A percentile compares a stretch with the other conserved stretches of the same genome.
Conservation (phyloP, 1,140 invertebrate species). For the Diplogasteroides magnus region DNA sequence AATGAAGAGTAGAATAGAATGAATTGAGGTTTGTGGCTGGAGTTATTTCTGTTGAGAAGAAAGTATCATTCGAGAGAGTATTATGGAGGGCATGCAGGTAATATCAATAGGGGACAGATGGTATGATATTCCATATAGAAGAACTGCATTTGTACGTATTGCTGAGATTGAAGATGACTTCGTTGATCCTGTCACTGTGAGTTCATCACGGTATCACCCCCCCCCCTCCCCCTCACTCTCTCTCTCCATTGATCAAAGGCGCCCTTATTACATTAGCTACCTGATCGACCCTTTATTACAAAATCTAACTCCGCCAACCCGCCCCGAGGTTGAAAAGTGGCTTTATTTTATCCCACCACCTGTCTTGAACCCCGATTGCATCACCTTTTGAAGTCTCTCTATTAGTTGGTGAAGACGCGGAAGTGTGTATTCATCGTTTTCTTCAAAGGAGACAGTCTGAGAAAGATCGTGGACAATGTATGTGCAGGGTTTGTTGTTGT, state of each 20-base stretch:
- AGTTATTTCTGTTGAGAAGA: constrained; percentile 70
- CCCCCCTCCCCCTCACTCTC: background rate
- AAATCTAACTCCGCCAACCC: constrained; percentile 3
- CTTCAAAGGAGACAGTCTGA: constrained; percentile 97
- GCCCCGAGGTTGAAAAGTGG: constrained; percentile 9
- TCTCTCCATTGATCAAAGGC: background rate
- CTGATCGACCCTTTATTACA: background rate
- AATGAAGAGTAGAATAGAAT: background rate
- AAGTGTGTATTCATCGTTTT: constrained; percentile 97
- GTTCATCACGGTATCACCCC: constrained; percentile 36
- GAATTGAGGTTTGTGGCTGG: constrained; percentile 60
- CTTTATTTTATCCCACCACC: no score
- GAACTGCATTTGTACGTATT: constrained; percentile 78
- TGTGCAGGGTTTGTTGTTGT: constrained; percentile 72
- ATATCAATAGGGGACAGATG: no score
- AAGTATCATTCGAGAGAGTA: constrained; percentile 94
- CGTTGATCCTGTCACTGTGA: constrained; percentile 89
- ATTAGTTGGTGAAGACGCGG: constrained; percentile 80
- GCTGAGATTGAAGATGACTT: constrained; percentile 67
- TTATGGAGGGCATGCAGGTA: constrained; percentile 96
- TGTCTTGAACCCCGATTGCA: no score
- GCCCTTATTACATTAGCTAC: constrained; percentile 10
- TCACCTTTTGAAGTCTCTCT: no score
- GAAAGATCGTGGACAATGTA: constrained; percentile 90
- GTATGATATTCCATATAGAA: no score